Evolutionary conservation across 2,113 vertebrate species (phyloP), one percentile per base, ranked within the genome.

Genomic region (Catharus fuscescens): DNA sequence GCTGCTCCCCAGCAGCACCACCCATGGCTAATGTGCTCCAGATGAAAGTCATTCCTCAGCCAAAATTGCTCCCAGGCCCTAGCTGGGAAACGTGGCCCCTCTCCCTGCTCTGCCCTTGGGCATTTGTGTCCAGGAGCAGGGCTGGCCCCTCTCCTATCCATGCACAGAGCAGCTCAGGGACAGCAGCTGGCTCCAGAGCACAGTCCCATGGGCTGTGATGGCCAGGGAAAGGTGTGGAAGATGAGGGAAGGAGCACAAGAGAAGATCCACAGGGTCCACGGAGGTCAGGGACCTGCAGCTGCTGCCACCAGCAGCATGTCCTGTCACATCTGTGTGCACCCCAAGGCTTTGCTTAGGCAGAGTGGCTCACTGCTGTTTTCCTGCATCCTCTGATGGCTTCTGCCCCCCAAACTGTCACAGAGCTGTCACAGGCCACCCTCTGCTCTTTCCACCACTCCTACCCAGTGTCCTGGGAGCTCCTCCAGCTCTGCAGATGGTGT

Each of bases 21-120:
- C 95, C 95, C 95, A 84, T 92, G 64, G 86, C 91, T 96, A 95
- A 93, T 79, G 32, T 12, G 38, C 34, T 66, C 91, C 96, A 96
- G 86, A 82, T 96, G 94, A 94, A 90, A 94, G 72, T 40, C n/a
- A 36, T 92, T 94, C 54, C 7, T 50, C 0, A 0, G 42, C 56
- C 26, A 60, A 77, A 83, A 92, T 23, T 88, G 91, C 94, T 93
- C 67, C 44, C 72, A 74, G 86, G 56, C 56, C 77, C 86, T 72
- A 91, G 76, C 72, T 74, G 42, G 76, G 91, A 86, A 86, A 54
- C 0, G 0, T 3, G 9, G 66, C 18, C 5, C 50, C 80, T 42
- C 59, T 73, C 60, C 20, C 38, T 3, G 1, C 7, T 45, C 47
- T 80, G 34, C 64, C 81, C 5, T 0, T 28, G 47, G 60, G 56